Evolutionary conservation across 2,113 vertebrate genomes (phyloP).

Genomic region (Melanerpes aurifrons): DNA sequence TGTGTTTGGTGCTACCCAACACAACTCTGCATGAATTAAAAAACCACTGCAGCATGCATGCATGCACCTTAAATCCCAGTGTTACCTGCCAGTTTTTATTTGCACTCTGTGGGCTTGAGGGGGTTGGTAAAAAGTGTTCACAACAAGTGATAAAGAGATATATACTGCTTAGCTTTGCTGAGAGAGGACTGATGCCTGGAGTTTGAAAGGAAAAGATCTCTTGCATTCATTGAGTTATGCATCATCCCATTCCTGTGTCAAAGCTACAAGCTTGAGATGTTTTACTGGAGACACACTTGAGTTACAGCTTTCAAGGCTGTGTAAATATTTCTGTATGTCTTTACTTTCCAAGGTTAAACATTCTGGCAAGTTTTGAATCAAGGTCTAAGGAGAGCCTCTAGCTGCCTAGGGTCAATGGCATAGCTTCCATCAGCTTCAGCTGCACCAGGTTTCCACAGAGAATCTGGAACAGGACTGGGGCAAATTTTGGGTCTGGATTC

Average conservation of each 20-base stretch:
- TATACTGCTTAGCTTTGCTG: slow-evolving; percentile 33
- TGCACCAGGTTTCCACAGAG: background rate
- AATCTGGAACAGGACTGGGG: background rate
- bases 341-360: slow-evolving; percentile 39
- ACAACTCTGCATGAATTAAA: slow-evolving; percentile 13
- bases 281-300: background rate
- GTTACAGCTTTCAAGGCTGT: slow-evolving; percentile 14
- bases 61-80: slow-evolving; percentile 5
- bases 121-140: slow-evolving; percentile 53
- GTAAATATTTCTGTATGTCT: slow-evolving; percentile 27
- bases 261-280: background rate
- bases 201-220: slow-evolving; percentile 43
- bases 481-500: background rate
- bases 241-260: background rate
- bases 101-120: background rate
- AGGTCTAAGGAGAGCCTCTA: background rate
- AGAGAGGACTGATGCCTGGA: background rate
- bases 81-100: slow-evolving; percentile 39
- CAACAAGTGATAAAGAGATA: slow-evolving; percentile 40
- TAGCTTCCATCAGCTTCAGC: background rate
- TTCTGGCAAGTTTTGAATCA: slow-evolving; percentile 1
- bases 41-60: background rate
- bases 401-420: background rate
- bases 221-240: background rate
- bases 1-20: background rate